Evolutionary conservation across 2,113 vertebrate species (phyloP), one percentile per base, ranked within the genome.

Genomic region (Anguilla rostrata): DNA sequence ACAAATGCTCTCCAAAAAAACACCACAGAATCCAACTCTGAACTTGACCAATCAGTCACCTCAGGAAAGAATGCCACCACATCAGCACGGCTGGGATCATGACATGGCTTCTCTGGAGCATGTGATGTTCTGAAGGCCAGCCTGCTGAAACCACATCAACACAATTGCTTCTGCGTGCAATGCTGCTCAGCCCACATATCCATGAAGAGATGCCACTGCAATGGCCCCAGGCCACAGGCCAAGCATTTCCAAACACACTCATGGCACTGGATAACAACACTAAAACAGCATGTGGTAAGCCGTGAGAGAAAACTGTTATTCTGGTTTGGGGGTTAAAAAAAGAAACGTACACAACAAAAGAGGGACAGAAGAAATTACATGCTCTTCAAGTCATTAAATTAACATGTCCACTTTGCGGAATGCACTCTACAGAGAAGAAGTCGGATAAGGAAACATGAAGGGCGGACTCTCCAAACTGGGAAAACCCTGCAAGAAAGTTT

Each of bases 291-390:
- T 82, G 90, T 87, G 90, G 90, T 86, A 87, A 90, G 78, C 79
- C 85, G 89, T 88, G 93, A 91, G 89, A 94, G 90, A 93, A 90
- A 88, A 71, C 63, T n/a, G 57, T 34, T 39, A 6, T 71, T 56
- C n/a, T 84, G 39, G 41, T 84, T 41, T 63, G 34, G 49, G 83
- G 56, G 8, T 29, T 4, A 78, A 75, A 41, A 40, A 34, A 22
- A 41, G 22, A 9, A n/a, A 84, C 29, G 12, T 46, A 84, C 22
- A 75, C 41, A 57, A 8, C 39, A 49, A 85, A 49, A 60, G 84
- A 87, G 57, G 82, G 84, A n/a, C 15, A n/a, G 16, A 34, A 75
- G n/a, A 75, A n/a, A 75, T n/a, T 11, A 1, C 71, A 75, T 2
- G 20, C 71, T 75, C 34, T 75, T 75, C 6, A 34, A 29, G n/a